Conservation (phyloP, 2,113 vertebrate species). For the Athene noctua region DNA sequence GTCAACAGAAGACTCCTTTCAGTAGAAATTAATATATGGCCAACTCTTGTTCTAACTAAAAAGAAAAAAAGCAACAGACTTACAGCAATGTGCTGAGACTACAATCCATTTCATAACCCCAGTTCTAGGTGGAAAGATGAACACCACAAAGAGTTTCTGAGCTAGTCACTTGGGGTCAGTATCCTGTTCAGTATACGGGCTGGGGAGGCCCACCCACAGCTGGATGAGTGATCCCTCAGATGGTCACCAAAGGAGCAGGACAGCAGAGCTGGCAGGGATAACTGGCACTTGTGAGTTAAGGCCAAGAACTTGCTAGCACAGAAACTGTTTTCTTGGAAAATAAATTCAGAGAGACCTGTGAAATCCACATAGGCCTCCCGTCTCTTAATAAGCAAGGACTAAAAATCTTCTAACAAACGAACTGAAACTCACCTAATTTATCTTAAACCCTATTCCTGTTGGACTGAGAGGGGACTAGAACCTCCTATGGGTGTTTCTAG, state of each 20-base stretch:
- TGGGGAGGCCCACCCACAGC: not conserved
- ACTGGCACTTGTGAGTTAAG: not conserved
- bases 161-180: too few relatives aligned
- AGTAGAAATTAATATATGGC: accelerated
- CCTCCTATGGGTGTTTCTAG: not conserved
- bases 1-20: not conserved
- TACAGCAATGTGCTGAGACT: not conserved
- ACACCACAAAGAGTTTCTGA: not conserved
- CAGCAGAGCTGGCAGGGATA: not conserved
- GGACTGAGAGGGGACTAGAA: not conserved
- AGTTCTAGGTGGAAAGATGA: not conserved
- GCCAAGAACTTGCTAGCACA: not conserved
- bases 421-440: not conserved
- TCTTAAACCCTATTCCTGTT: not conserved
- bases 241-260: not conserved
- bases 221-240: accelerated
- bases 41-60: not conserved
- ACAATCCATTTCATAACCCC: accelerated
- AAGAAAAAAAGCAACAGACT: not conserved
- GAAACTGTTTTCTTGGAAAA: not conserved
- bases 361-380: not conserved
- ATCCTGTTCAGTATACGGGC: accelerated
- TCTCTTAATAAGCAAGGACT: not conserved
- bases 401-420: not conserved
- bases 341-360: not conserved